Evolutionary conservation across 2,888 invertebrate species (phyloP).

Genomic region (Hirtodrosophila alboralis): DNA sequence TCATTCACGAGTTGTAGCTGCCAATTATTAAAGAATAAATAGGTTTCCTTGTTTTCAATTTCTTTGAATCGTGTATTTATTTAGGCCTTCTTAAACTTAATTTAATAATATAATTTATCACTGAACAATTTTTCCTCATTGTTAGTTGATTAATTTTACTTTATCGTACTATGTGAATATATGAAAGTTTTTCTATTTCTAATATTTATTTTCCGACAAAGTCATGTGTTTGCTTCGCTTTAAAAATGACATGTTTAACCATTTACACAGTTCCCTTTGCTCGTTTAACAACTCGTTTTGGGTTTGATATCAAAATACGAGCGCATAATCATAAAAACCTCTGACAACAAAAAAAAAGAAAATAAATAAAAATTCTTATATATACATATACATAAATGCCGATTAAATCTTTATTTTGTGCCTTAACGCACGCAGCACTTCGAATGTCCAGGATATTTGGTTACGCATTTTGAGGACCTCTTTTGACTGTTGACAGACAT

Average conservation of each 20-base stretch:
- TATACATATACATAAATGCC: slow-evolving; percentile 56
- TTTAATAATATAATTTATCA: too few relatives aligned
- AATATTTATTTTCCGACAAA: slow-evolving; percentile 4
- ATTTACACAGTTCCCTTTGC: slow-evolving; percentile 8
- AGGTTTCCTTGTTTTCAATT: too few relatives aligned
- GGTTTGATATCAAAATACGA: slow-evolving; percentile 16
- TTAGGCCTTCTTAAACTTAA: too few relatives aligned
- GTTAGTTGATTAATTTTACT: too few relatives aligned
- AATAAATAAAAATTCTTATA: slow-evolving; percentile 3
- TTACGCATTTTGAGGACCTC: slow-evolving; percentile 31
- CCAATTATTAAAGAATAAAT: too few relatives aligned
- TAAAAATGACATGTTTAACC: slow-evolving; percentile 17
- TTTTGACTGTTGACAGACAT: slow-evolving; percentile 70
- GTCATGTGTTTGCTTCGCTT: background rate
- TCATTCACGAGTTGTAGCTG: too few relatives aligned
- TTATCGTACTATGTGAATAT: slow-evolving; percentile 21
- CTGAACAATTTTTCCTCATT: too few relatives aligned
- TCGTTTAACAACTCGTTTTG: slow-evolving; percentile 57
- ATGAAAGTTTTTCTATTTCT: slow-evolving; percentile 39
- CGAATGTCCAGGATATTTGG: slow-evolving; percentile 39
- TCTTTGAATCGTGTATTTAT: too few relatives aligned
- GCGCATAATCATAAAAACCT: slow-evolving; percentile 49
- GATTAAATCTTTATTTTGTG: slow-evolving; percentile 76
- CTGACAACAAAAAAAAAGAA: too few relatives aligned
- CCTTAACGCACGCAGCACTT: slow-evolving; percentile 57